Conservation (phyloP, 1,140 invertebrate species). For the Pseudomyrmex sp. region DNA sequence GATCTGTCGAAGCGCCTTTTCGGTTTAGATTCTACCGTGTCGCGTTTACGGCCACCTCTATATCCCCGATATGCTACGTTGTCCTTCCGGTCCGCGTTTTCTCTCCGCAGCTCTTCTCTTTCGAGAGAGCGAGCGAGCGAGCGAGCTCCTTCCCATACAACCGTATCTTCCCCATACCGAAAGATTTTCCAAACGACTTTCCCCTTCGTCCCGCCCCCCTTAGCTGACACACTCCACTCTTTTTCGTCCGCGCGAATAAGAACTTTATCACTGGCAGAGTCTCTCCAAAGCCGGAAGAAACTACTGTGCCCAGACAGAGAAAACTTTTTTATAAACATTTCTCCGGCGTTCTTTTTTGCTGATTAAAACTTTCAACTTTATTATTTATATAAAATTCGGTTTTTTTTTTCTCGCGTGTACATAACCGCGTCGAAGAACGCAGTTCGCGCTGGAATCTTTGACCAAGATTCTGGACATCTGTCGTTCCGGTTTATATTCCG, state of each 20-base stretch:
- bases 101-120: not conserved
- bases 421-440: too few relatives aligned
- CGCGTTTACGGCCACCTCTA: conserved; percentile 43
- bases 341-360: not conserved
- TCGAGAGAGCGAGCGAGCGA: not conserved
- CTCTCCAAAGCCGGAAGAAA: not conserved
- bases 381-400: too few relatives aligned
- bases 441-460: not conserved
- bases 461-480: not conserved
- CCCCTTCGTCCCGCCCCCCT: not conserved
- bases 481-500: not conserved
- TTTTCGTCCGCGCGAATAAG: not conserved
- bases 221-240: conserved; percentile 8
- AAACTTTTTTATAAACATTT: not conserved
- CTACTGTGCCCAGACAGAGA: not conserved
- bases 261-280: not conserved
- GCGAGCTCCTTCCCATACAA: not conserved
- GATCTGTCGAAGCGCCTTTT: conserved; percentile 44
- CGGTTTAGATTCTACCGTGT: conserved; percentile 51
- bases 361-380: too few relatives aligned
- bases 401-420: too few relatives aligned
- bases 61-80: conserved; percentile 13
- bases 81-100: conserved; percentile 8
- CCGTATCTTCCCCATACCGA: not conserved
- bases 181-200: conserved; percentile 47